A percentile compares a stretch with the other conserved stretches of the same genome.
Evolutionary conservation across 1,140 invertebrate species (phyloP).

Genomic region (Zaprionus capensis): DNA sequence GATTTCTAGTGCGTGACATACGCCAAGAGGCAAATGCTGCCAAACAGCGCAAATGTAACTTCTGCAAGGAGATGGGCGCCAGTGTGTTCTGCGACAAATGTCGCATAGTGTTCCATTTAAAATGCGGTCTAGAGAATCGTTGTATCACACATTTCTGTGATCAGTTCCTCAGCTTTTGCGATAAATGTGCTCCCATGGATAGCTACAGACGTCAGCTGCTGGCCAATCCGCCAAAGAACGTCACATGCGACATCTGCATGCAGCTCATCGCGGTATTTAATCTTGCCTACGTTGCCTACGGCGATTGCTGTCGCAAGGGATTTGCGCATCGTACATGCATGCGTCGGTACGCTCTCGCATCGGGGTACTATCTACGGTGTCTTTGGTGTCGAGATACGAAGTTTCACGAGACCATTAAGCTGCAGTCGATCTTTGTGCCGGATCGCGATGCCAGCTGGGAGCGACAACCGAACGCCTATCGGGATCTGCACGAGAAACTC

Average conservation of each 20-base stretch:
- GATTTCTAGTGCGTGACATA: constrained; percentile 69
- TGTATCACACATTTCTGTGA: constrained; percentile 46
- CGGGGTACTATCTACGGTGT: constrained; percentile 73
- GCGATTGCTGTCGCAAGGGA: constrained; percentile 68
- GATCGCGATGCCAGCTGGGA: constrained; percentile 76
- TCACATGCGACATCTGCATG: constrained; percentile 59
- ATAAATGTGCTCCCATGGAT: constrained; percentile 46
- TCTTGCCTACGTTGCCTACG: constrained; percentile 31
- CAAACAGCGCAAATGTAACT: constrained; percentile 40
- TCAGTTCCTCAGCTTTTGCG: constrained; percentile 55
- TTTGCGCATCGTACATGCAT: constrained; percentile 65
- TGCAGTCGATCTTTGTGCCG: constrained; percentile 69
- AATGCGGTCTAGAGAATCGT: constrained; percentile 38
- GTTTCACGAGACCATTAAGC: constrained; percentile 55
- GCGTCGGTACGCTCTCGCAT: constrained; percentile 56
- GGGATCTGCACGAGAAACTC: constrained; percentile 55
- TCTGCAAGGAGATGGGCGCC: constrained; percentile 48
- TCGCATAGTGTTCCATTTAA: constrained; percentile 50
- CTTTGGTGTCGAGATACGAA: constrained; percentile 62
- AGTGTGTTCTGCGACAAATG: constrained; percentile 57
- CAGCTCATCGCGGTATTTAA: constrained; percentile 12
- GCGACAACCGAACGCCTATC: constrained; percentile 46
- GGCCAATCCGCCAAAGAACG: constrained; percentile 10
- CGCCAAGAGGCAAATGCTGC: constrained; percentile 48
- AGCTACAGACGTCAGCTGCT: constrained; percentile 37